Evolutionary conservation across 1,140 invertebrate genomes (phyloP).

Genomic region (Atta colombica): DNA sequence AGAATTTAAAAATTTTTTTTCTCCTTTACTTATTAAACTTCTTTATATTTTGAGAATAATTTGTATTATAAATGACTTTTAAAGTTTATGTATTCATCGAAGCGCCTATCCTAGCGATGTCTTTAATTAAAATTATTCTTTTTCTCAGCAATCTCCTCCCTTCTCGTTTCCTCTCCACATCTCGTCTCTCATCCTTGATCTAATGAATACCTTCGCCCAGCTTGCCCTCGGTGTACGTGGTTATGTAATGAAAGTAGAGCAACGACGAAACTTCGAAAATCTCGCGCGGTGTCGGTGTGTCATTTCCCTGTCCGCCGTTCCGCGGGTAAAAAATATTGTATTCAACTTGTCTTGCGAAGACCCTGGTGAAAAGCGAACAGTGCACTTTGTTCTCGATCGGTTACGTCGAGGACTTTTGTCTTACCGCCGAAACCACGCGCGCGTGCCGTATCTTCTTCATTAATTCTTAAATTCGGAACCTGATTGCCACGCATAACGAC

Average conservation of each 20-base stretch:
- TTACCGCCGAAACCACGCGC: conserved; percentile 56
- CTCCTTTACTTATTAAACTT: conserved; percentile 82
- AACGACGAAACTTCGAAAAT: conserved; percentile 62
- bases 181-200: conserved; percentile 31
- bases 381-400: conserved; percentile 37
- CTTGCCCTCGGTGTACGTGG: conserved; percentile 33
- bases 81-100: conserved; percentile 83
- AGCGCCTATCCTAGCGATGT: conserved; percentile 85
- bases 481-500: conserved; percentile 75
- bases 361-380: conserved; percentile 77
- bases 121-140: conserved; percentile 78
- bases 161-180: conserved; percentile 26
- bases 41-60: conserved; percentile 84
- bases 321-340: conserved; percentile 80
- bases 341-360: conserved; percentile 72
- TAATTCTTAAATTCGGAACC: conserved; percentile 74
- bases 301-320: conserved; percentile 22
- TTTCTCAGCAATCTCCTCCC: conserved; percentile 62
- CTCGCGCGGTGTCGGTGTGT: conserved; percentile 55
- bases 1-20: conserved; percentile 82
- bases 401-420: conserved; percentile 26
- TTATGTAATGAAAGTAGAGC: conserved; percentile 55
- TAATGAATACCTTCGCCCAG: conserved; percentile 1
- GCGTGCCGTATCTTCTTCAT: not conserved
- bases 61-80: conserved; percentile 82